Evolutionary conservation across 2,888 invertebrate genomes (phyloP), one percentile per base, ranked within the genome.

Genomic region (Therioaphis trifolii): DNA sequence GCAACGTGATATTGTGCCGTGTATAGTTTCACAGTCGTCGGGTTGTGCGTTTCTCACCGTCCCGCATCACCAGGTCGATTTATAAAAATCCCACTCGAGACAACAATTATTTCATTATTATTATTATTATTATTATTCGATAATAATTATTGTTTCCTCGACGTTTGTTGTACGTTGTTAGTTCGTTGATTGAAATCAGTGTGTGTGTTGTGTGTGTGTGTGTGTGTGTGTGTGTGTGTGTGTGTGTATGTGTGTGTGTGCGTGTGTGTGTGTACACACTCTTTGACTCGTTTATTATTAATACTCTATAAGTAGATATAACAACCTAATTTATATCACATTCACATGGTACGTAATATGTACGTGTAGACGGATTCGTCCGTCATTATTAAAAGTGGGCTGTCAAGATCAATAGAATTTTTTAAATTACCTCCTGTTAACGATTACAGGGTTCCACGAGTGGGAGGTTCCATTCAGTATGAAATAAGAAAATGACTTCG

Each of bases 351-450:
- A 74, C 7, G 40, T 58, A 11, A 58, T 58, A 58, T 7, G 0
- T n/a, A n/a, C 5, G n/a, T 58, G 24, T 24, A 12, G 1, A n/a
- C 52, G 12, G 24, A 58, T 75, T 58, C 24, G 58, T 75, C 58
- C 24, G 75, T 75, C 75, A 43, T 75, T 43, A 43, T 35, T 75
- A 75, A 55, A 75, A 75, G 58, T 40, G 58, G 75, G 40, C 75
- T 55, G 75, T 75, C 75, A 43, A 58, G 75, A 75, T 11, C 40
- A 40, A 75, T 58, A 58, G 75, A 27, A 75, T 58, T 75, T 40
- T 24, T 18, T n/a, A 58, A 75, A 75, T 75, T 58, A 27, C 75
- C 40, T 58, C 12, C 18, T 9, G 58, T 11, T 40, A 24, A 24
- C 40, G 75, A 61, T 58, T 40, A 29, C 27, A 40, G 35, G 21